phyloP scores from a whole-genome alignment of 1,140 invertebrate species.

The Bombus consobrinus region DNA sequence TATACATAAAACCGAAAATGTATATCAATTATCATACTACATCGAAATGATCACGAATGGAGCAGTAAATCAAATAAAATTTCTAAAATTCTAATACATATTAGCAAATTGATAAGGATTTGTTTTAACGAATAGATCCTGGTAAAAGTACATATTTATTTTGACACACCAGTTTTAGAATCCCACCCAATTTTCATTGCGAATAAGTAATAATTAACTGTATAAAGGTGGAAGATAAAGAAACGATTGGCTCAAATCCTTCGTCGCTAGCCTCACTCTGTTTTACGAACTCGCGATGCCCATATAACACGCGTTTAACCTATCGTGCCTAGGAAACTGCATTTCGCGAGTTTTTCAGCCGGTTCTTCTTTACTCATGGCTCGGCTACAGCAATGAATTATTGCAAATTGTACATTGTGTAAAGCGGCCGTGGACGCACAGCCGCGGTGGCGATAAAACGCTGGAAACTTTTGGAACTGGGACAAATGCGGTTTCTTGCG shows the following conservation, averaged over 20 bases:
- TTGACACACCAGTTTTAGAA: too few relatives aligned
- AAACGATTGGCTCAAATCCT: not conserved
- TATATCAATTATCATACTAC: too few relatives aligned
- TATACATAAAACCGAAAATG: too few relatives aligned
- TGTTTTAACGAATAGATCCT: too few relatives aligned
- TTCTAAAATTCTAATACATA: too few relatives aligned
- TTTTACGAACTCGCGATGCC: not conserved
- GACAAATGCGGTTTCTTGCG: conserved; percentile 54
- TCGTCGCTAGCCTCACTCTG: not conserved
- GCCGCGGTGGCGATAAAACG: conserved; percentile 38
- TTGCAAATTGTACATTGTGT: conserved; percentile 49
- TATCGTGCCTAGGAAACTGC: not conserved
- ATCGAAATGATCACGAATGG: too few relatives aligned
- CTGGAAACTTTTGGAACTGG: conserved; percentile 50
- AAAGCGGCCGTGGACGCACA: not conserved
- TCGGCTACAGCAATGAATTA: conserved; percentile 38
- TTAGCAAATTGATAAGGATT: too few relatives aligned
- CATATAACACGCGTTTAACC: not conserved
- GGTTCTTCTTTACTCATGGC: not conserved
- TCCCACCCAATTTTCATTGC: too few relatives aligned
- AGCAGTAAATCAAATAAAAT: too few relatives aligned
- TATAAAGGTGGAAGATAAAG: too few relatives aligned
- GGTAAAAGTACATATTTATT: too few relatives aligned
- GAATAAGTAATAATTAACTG: too few relatives aligned
- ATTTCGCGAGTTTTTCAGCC: not conserved